Evolutionary conservation across 2,113 vertebrate species (phyloP).

Genomic region (Henicopernis longicauda): DNA sequence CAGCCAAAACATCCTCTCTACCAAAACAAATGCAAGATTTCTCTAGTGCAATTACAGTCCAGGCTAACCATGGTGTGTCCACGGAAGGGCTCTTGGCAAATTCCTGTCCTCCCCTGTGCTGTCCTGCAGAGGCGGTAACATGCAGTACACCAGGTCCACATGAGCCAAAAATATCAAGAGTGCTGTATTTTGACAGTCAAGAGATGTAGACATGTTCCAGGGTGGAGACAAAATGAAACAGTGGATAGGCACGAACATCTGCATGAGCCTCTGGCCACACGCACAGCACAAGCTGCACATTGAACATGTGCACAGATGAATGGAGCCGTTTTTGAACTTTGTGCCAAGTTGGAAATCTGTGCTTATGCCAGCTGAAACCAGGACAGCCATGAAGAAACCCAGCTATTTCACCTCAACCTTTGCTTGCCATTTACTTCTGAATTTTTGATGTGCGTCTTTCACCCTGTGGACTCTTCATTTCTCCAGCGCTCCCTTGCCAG

Average conservation of each 20-base stretch:
- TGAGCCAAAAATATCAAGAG: not conserved
- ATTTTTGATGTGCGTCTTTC: not conserved
- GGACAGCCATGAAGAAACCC: not conserved
- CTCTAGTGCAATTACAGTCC: not conserved
- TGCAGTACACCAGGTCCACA: not conserved
- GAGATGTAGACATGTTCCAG: not conserved
- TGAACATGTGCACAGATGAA: fast-evolving
- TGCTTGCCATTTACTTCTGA: not conserved
- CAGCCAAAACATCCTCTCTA: not conserved
- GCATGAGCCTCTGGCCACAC: not conserved
- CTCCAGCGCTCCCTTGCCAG: not conserved
- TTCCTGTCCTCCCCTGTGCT: not conserved
- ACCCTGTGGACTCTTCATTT: not conserved
- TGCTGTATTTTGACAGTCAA: fast-evolving
- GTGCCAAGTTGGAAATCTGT: not conserved
- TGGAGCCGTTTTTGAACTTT: not conserved
- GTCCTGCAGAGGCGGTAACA: not conserved
- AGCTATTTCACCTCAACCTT: not conserved
- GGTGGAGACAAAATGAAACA: not conserved
- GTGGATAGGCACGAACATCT: not conserved
- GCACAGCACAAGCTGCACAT: not conserved
- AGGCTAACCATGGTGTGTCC: not conserved
- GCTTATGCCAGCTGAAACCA: too few species aligned
- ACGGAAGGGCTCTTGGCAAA: not conserved
- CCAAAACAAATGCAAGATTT: not conserved